Percentiles rank a stretch among this genome's conserved stretches.
Conservation (phyloP, 2,113 vertebrate species). For the Brachirus orientalis region DNA sequence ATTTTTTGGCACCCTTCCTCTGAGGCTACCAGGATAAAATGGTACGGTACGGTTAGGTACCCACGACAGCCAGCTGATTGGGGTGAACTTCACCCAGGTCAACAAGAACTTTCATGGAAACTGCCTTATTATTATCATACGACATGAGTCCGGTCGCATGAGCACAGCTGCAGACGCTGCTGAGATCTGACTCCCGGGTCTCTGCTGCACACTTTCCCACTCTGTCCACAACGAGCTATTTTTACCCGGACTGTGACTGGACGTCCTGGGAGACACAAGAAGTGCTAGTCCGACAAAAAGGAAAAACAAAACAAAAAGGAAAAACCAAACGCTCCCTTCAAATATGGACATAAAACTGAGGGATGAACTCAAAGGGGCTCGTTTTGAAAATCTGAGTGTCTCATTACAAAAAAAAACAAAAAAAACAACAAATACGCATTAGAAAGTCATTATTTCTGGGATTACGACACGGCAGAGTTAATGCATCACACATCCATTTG, state of each 20-base stretch:
- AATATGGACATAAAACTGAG: too few relatives aligned
- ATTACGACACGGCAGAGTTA: neutral
- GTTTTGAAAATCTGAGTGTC: neutral
- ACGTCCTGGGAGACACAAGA: conserved; percentile 65
- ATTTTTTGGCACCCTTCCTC: too few relatives aligned
- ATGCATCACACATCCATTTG: conserved; percentile 6
- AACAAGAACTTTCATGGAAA: neutral
- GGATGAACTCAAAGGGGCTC: too few relatives aligned
- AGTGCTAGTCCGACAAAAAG: conserved; percentile 43
- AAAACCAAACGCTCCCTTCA: neutral
- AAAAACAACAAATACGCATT: neutral
- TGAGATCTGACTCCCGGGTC: conserved; percentile 76
- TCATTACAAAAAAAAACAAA: neutral
- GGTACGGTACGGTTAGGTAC: too few relatives aligned
- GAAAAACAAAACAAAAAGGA: neutral
- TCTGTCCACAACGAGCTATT: conserved; percentile 76
- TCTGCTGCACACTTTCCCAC: conserved; percentile 81
- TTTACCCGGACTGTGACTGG: conserved; percentile 77
- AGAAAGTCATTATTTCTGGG: neutral
- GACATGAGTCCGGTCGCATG: conserved; percentile 54
- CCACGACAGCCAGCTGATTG: too few relatives aligned
- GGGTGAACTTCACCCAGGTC: too few relatives aligned
- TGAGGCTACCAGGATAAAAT: too few relatives aligned
- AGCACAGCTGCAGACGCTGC: conserved; percentile 69
- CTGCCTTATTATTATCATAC: conserved; percentile 23